phyloP scores from a whole-genome alignment of 2,888 invertebrate genomes.

The Diarsia mendica region DNA sequence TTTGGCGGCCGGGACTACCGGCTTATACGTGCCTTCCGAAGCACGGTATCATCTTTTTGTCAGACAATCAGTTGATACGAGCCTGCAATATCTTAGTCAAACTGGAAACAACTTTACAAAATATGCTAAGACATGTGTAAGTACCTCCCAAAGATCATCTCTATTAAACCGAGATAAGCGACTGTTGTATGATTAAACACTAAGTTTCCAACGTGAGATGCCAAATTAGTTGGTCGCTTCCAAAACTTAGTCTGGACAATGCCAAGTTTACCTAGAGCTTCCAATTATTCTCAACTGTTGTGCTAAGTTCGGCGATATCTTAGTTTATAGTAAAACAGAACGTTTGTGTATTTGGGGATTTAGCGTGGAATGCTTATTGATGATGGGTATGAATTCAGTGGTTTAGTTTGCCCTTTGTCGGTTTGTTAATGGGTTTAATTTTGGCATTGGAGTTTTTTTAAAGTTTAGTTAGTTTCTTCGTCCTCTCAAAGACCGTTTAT shows the following conservation, averaged over 20 bases:
- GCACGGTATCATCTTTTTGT: too few relatives aligned
- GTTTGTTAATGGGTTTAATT: too few relatives aligned
- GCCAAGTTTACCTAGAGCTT: slow-evolving; percentile 55
- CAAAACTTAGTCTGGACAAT: slow-evolving; percentile 59
- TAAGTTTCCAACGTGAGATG: slow-evolving; percentile 53
- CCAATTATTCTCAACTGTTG: slow-evolving; percentile 62
- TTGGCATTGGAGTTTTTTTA: too few relatives aligned
- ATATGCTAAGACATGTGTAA: background rate
- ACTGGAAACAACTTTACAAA: too few relatives aligned
- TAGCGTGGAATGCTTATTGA: slow-evolving; percentile 37
- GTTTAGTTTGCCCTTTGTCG: background rate
- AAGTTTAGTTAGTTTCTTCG: too few relatives aligned
- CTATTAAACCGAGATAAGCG: slow-evolving; percentile 48
- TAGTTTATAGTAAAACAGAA: slow-evolving; percentile 35
- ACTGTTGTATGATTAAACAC: slow-evolving; percentile 46
- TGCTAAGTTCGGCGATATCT: slow-evolving; percentile 53
- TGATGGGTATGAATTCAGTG: slow-evolving; percentile 7
- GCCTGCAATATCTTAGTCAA: too few relatives aligned
- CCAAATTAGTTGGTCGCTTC: slow-evolving; percentile 62
- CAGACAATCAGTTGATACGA: too few relatives aligned
- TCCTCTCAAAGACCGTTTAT: too few relatives aligned
- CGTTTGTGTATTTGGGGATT: background rate
- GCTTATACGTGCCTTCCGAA: too few relatives aligned
- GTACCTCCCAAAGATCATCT: slow-evolving; percentile 26
- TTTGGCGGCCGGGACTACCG: too few relatives aligned